Base-by-base conservation (phyloP, 2,888 invertebrate species). In the Bimastos eiseni region DNA sequence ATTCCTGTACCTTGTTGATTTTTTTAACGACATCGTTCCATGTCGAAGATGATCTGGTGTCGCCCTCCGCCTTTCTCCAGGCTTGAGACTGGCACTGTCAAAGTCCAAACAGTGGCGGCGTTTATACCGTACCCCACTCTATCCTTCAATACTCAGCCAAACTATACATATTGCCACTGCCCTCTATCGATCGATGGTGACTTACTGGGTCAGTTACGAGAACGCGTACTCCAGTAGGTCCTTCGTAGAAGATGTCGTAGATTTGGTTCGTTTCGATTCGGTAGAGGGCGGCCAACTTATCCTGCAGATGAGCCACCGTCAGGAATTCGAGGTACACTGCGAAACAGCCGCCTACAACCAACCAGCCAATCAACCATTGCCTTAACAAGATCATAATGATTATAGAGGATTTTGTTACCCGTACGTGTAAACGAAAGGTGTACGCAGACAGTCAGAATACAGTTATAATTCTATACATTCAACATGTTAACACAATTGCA, bases 141-240 rank as follows among this genome's bases (percentile, higher is more conserved):
- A n/a, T n/a, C 4, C 30, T 70, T n/a, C 11, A 1, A 30, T n/a
- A 70, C 70, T 70, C 70, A n/a, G 70, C 70, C 70, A 30, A n/a
- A n/a, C n/a, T 41, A 41, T 41, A 41, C 41, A 6, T 41, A 6
- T 41, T 15, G 41, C 41, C n/a, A 70, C 30, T 70, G 70, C 70
- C 70, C 70, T 70, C 49, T 49, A 49, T 21, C 49, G 19, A 11
- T 70, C 30, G 11, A n/a, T n/a, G 13, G 70, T 86, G 37, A 91
- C 92, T 89, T 37, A 98, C 96, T 93, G 98, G 98, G 94, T 98
- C 97, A 83, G 97, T 97, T 37, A 98, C 96, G 83, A 97, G 96
- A 0, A 98, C 97, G 93, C 97, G 97, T 17, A 98, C 97, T 33
- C 97, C 97, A 93, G 97, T 97, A 0, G 98, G 98, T 0, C 98